Evolutionary conservation across 2,113 vertebrate species (phyloP).

Genomic region (Hippocampus comes): DNA sequence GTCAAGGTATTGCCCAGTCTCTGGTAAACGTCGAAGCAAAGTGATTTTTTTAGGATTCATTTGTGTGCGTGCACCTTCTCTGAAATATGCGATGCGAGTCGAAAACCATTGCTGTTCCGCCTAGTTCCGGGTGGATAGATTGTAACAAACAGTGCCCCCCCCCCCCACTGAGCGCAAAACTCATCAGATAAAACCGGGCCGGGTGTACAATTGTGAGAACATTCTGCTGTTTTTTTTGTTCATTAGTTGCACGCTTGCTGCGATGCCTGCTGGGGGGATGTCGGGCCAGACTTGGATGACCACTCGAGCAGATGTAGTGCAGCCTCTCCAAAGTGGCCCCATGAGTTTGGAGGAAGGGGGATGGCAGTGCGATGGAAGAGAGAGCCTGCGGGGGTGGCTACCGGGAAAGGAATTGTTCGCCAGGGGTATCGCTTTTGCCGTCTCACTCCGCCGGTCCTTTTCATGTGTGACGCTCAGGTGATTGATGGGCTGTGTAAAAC

Average conservation of each 20-base stretch:
- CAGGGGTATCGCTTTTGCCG: slow-evolving; percentile 61
- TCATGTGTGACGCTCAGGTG: slow-evolving; percentile 73
- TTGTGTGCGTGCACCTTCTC: background rate
- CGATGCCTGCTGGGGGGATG: slow-evolving; percentile 58
- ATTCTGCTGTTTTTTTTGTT: slow-evolving; percentile 50
- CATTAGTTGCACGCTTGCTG: slow-evolving; percentile 62
- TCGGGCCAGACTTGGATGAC: slow-evolving; percentile 48
- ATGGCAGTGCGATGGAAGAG: slow-evolving; percentile 5
- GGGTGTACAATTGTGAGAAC: slow-evolving; percentile 21
- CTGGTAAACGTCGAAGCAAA: too few relatives aligned
- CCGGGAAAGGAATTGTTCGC: slow-evolving; percentile 49
- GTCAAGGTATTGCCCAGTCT: too few relatives aligned
- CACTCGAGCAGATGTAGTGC: slow-evolving; percentile 61
- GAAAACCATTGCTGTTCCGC: slow-evolving; percentile 22
- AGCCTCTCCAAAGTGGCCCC: slow-evolving; percentile 59
- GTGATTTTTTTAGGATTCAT: too few relatives aligned
- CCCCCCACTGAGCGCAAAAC: slow-evolving; percentile 53
- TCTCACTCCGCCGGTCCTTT: slow-evolving; percentile 72
- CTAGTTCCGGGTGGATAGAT: slow-evolving; percentile 42
- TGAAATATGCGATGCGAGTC: slow-evolving; percentile 29
- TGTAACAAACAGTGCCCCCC: slow-evolving; percentile 49
- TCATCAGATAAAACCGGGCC: slow-evolving; percentile 51
- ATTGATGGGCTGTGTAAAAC: slow-evolving; percentile 74
- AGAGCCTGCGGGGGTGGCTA: slow-evolving; percentile 24
- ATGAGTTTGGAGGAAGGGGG: slow-evolving; percentile 35